Evolutionary conservation across 1,140 invertebrate species (phyloP), one percentile per base, ranked within the genome.

Genomic region (Scylla paramamosain): DNA sequence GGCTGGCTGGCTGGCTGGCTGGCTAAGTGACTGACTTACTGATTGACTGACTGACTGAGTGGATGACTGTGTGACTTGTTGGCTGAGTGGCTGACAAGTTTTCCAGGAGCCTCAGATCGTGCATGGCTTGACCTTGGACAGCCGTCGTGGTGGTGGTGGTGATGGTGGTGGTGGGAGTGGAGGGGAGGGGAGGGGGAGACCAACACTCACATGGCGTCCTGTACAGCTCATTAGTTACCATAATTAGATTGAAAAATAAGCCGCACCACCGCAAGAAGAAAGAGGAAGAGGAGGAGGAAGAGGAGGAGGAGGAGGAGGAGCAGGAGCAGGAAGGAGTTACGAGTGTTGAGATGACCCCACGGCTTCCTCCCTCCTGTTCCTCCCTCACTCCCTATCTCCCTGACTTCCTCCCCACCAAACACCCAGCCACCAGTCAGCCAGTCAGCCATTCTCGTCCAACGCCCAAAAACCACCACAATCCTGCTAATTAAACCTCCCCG

Each of bases 311-410:
- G 10, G 52, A 59, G 48, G 48, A 52, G 48, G 8, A 77, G 20
- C 7, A 77, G 67, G n/a, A 77, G n/a, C 7, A 77, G 67, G 16
- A 7, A n/a, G 6, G 67, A 77, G 67, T n/a, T 77, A 77, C n/a
- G 67, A 77, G 67, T 77, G 67, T 77, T 77, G 67, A 77, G 67
- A 77, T 77, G 67, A 77, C 67, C 67, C 67, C n/a, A n/a, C 25
- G 10, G 20, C 67, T 77, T n/a, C 67, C 20, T 77, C 67, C 67
- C 25, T 77, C 67, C 25, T n/a, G 4, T n/a, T 77, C 0, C 67
- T n/a, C n/a, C 67, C n/a, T n/a, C n/a, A 6, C n/a, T 77, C 67
- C 67, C 67, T 77, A 2, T 2, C n/a, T 77, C 67, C 67, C 67
- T n/a, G 10, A 1, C 52, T 59, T 59, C 52, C 20, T 20, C 20